Evolutionary conservation across 2,113 vertebrate species (phyloP).

Genomic region (Pogonocichla stellata): DNA sequence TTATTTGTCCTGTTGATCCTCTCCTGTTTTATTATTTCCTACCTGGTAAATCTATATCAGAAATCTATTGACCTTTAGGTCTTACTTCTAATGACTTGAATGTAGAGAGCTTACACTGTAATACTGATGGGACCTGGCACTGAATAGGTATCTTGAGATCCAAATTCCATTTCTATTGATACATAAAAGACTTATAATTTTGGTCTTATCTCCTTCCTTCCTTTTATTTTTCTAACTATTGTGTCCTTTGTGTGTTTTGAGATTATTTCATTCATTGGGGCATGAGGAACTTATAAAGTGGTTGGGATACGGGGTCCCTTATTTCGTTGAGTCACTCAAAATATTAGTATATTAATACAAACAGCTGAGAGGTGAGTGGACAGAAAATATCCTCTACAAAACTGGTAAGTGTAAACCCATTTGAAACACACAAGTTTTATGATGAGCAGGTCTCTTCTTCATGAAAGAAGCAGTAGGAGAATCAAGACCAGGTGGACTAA

Average conservation of each 20-base stretch:
- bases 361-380: background rate
- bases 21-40: background rate
- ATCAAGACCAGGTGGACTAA: background rate
- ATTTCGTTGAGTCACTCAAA: background rate
- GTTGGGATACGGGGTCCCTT: background rate
- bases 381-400: background rate
- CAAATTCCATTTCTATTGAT: background rate
- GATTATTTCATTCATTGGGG: background rate
- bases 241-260: background rate
- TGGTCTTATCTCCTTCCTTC: background rate
- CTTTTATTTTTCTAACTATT: background rate
- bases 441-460: background rate
- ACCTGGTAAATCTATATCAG: background rate
- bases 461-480: background rate
- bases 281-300: background rate
- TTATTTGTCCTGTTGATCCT: background rate
- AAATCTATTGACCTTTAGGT: background rate
- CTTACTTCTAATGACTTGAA: background rate
- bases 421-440: background rate
- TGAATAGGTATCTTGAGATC: background rate
- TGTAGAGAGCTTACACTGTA: background rate
- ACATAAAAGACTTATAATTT: background rate
- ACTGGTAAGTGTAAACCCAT: background rate
- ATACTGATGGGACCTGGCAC: background rate
- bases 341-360: background rate